Base-by-base conservation (phyloP, 2,888 invertebrate genomes). In the Trimorus sp. region DNA sequence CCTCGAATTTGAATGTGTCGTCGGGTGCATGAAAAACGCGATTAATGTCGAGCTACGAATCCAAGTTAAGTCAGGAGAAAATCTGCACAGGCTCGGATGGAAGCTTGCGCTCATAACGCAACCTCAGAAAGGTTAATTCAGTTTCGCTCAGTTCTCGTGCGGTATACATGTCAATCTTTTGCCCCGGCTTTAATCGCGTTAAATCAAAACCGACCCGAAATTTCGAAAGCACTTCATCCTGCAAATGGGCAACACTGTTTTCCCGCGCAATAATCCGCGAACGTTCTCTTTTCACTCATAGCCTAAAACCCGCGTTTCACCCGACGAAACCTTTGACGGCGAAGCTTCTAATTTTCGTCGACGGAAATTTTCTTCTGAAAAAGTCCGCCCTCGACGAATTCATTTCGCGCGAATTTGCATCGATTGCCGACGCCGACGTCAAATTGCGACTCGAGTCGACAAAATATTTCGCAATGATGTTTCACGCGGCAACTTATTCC, bases 71-170 rank as follows among this genome's bases (percentile, higher is more conserved):
- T 63, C 38, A 15, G 63, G 48, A 63, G 48, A 45, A 54, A 73
- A 63, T 54, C 62, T 68, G 12, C 56, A 56, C 54, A 36, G 56
- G n/a, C 42, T 68, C 14, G 65, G 56, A 36, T 48, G 54, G 38
- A 45, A 73, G 63, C 63, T 63, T 73, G 51, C 45, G 65, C 26
- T 65, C 65, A 74, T 75, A 66, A 75, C 51, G 60, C 51, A 75
- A 74, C 66, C 58, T 75, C 75, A 66, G 75, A 75, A 58, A 59
- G 66, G 66, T 75, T 75, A 66, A 75, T 75, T 66, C 75, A 75
- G 66, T 75, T 75, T 58, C 51, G 53, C 59, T 59, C 59, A 59
- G 16, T 26, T 51, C 65, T 58, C 42, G 38, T 51, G 59, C 42
- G 51, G 59, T 53, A 51, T 42, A 59, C 74, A 40, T 37, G 58